Evolutionary conservation across 2,113 vertebrate genomes (phyloP).

Genomic region (Nannobrachium achirus): DNA sequence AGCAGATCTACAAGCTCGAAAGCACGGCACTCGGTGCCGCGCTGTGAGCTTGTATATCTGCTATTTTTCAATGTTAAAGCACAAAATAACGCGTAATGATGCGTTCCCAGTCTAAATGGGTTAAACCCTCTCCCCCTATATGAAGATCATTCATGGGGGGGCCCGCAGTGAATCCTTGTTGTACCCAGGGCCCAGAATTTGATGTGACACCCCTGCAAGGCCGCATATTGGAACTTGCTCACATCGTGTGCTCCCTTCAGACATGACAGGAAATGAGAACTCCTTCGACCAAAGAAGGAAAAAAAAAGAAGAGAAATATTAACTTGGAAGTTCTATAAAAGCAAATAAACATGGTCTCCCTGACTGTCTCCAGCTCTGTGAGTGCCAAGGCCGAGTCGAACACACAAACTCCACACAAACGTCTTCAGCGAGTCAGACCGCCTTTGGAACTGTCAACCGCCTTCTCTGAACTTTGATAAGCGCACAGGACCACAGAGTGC

Average conservation of each 20-base stretch:
- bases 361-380: conserved; percentile 46
- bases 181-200: no score
- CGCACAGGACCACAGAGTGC: neutral
- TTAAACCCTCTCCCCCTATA: no score
- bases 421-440: conserved; percentile 22
- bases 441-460: conserved; percentile 26
- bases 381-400: conserved; percentile 48
- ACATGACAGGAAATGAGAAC: conserved; percentile 76
- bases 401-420: conserved; percentile 38
- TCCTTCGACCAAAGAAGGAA: conserved; percentile 59
- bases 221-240: conserved; percentile 59
- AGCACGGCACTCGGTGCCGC: no score
- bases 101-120: no score
- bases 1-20: no score
- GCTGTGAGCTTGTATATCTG: no score
- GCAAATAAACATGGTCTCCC: conserved; percentile 73
- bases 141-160: no score
- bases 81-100: no score
- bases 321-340: conserved; percentile 64
- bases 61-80: no score
- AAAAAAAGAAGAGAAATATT: conserved; percentile 50
- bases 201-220: no score
- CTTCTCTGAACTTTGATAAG: conserved; percentile 37
- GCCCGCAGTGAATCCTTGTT: no score
- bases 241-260: conserved; percentile 59